Evolutionary conservation across 2,113 vertebrate genomes (phyloP).

Genomic region (Pteropus alecto): DNA sequence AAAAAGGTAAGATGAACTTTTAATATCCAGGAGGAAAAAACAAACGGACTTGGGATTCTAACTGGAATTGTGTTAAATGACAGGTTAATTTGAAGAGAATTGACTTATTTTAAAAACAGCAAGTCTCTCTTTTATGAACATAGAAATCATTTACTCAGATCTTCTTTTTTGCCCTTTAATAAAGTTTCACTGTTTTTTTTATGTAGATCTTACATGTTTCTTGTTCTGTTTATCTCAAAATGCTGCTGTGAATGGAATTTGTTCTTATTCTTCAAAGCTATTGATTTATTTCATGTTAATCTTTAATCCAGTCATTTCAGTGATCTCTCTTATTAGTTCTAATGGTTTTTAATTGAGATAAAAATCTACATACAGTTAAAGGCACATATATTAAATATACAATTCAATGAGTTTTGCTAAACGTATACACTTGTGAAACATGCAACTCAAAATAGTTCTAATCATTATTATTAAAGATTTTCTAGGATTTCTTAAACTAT

Average conservation of each 20-base stretch:
- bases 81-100: neutral
- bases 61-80: neutral
- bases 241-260: neutral
- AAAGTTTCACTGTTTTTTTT: neutral
- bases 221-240: neutral
- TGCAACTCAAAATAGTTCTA: neutral
- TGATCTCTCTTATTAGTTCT: neutral
- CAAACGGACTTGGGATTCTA: neutral
- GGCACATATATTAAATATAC: neutral
- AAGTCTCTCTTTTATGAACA: neutral
- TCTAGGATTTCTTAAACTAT: neutral
- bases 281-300: neutral
- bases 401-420: neutral
- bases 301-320: neutral
- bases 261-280: neutral
- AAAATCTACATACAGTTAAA: neutral
- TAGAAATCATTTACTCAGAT: neutral
- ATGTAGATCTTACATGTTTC: neutral
- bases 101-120: neutral
- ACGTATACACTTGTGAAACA: neutral
- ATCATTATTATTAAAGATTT: neutral
- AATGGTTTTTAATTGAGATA: neutral
- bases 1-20: neutral
- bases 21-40: neutral
- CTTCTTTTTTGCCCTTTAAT: neutral